phyloP scores from a whole-genome alignment of 2,113 vertebrate species.

The Dromaius novaehollandiae region DNA sequence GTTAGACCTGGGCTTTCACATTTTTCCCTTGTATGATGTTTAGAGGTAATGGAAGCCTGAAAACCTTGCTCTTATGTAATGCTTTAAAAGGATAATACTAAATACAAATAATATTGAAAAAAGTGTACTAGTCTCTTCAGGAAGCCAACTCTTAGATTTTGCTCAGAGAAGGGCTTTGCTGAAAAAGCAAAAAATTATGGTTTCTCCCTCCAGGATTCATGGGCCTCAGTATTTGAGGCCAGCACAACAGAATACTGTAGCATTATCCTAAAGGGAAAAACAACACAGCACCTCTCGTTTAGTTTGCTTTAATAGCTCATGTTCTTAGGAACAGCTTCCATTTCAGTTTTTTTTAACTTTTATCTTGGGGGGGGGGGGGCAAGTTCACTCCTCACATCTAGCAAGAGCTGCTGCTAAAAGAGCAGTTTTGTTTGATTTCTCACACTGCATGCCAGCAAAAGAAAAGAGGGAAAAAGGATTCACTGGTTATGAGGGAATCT shows the following conservation, averaged over 20 bases:
- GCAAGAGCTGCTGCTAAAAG: neutral
- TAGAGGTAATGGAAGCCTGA: neutral
- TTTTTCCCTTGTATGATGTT: neutral
- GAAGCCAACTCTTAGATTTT: neutral
- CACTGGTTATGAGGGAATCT: neutral
- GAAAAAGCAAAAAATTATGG: neutral
- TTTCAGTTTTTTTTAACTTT: slow-evolving; percentile 1
- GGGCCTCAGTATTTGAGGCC: neutral
- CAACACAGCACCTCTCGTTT: neutral
- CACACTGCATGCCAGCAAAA: neutral
- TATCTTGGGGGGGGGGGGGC: neutral
- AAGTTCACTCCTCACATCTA: slow-evolving; percentile 19
- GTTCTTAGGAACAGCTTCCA: neutral
- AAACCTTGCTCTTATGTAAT: neutral
- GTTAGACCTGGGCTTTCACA: neutral
- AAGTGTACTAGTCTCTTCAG: neutral
- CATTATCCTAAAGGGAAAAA: neutral
- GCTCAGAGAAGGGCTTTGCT: neutral
- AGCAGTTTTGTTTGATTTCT: slow-evolving; percentile 20
- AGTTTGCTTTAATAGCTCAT: neutral
- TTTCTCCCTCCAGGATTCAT: neutral
- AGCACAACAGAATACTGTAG: neutral
- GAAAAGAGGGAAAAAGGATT: neutral
- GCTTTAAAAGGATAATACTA: neutral
- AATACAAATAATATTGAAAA: neutral